A percentile compares a stretch with the other conserved stretches of the same genome.
These are phyloP conservation scores for Adelphocoris suturalis DNA, from an alignment of 2,888 invertebrate genomes.

Conservation along the genomic window DNA sequence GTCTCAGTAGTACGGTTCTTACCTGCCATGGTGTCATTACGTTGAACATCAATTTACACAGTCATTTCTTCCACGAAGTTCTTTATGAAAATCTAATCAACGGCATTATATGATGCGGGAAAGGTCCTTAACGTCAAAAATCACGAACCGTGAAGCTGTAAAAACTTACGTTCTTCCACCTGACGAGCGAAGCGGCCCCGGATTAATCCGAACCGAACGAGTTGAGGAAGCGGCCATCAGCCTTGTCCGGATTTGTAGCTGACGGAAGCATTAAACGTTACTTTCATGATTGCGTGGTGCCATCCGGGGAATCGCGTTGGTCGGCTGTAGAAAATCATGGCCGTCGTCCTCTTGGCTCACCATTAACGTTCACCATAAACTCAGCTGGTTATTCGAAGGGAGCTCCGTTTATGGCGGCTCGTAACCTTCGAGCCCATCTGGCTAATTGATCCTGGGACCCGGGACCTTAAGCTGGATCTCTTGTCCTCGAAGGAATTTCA, in stretches of 20 bases:
- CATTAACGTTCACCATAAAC: neutral
- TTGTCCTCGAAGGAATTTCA: conserved; percentile 13
- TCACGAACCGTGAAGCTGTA: conserved; percentile 13
- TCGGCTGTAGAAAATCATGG: neutral
- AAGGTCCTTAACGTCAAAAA: conserved; percentile 5
- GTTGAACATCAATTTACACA: no score
- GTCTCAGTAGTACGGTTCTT: no score
- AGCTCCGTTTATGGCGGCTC: neutral
- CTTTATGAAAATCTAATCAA: neutral
- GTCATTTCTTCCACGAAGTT: no score
- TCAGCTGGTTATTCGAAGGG: neutral
- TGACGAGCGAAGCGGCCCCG: neutral
- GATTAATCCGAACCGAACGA: conserved; percentile 8
- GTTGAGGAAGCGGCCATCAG: conserved; percentile 10
- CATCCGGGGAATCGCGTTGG: neutral
- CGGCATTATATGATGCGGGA: neutral
- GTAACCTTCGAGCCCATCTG: neutral
- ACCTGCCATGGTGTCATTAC: no score
- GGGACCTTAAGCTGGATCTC: neutral
- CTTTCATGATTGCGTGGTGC: conserved; percentile 32
- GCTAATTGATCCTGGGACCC: conserved; percentile 13
- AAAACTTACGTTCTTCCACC: conserved; percentile 1
- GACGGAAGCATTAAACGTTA: conserved; percentile 42
- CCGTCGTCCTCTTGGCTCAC: neutral
- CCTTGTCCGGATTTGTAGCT: conserved; percentile 10